Conservation (phyloP, 2,113 vertebrate species). For the Hydrochoerus hydrochaeris region DNA sequence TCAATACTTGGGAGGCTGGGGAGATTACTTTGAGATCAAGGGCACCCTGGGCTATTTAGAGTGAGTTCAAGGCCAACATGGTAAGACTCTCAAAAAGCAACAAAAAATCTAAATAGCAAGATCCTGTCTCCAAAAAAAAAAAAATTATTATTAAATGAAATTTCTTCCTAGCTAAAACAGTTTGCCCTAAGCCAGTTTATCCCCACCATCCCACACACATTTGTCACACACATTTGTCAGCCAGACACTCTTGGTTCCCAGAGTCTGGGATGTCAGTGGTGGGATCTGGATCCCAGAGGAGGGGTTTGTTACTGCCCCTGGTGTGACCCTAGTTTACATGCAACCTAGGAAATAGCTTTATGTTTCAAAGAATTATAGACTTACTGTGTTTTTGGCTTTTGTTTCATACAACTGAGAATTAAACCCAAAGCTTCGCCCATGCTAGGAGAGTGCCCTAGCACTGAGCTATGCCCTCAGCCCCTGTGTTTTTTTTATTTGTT, state of each 20-base stretch:
- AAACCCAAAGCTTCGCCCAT: neutral
- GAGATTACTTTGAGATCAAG: neutral
- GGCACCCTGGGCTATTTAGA: neutral
- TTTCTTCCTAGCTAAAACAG: conserved; percentile 32
- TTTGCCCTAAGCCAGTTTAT: neutral
- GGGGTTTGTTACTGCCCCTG: neutral
- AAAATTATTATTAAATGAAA: neutral
- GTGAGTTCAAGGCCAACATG: too few relatives aligned
- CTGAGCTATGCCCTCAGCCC: neutral
- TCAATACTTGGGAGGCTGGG: too few relatives aligned
- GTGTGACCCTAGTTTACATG: neutral
- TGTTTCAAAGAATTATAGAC: neutral
- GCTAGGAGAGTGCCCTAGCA: neutral
- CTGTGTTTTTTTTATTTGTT: neutral
- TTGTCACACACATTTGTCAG: neutral
- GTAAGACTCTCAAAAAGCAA: neutral
- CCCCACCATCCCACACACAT: neutral
- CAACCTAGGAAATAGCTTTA: neutral
- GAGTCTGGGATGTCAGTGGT: neutral
- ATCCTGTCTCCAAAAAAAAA: neutral
- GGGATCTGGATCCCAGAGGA: neutral
- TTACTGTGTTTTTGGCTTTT: neutral
- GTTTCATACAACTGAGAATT: neutral
- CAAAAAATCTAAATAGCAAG: neutral
- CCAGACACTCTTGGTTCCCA: neutral